Evolutionary conservation across 2,797 vertebrate genomes (phyloP), one percentile per base, ranked within the genome.

Genomic region (Siniperca undulata): DNA sequence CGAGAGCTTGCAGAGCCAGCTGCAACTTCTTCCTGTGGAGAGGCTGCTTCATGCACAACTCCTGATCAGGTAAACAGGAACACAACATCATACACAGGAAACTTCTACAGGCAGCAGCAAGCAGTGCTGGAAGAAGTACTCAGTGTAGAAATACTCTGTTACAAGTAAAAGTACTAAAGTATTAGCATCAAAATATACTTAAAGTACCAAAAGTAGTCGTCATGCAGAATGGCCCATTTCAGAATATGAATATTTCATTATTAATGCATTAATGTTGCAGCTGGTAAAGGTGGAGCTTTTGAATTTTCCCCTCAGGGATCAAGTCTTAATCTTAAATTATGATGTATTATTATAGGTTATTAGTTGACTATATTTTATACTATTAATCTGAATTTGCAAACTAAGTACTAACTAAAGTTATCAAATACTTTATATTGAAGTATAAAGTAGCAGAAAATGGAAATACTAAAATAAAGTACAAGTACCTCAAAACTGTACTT

Each of bases 1-100:
- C 96, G 0, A 98, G 94, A 0, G 97, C 96, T 93, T 98, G 97
- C 80, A 99, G 93, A 2, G 98, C 97, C 46, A 99, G 95, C 93
- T 97, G 97, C 46, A 99, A 96, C 85, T 99, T 99, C 95, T 99
- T 99, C 86, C 96, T 96, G 95, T 99, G 98, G 36, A 99, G 92
- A 0, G 94, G 95, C 81, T 97, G 96, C 84, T 97, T 98, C 90
- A 99, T 97, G 68, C 97, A 96, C 87, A 99, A 90, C 93, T 99
- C 98, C 98, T 99, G 88, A 38, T 55, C 76, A 68, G 44, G 9
- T 1, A n/a, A 27, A 79, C 67, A 53, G 20, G 56, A 17, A 69
- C 19, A 78, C 20, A 60, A 9, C 60, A 34, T 3, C 38, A 67
- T 1, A n/a, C 1, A 34, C 59, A 53, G 7, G 19, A 50, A 55